phyloP scores from a whole-genome alignment of 2,797 vertebrate genomes.

The Tolypeutes matacus region DNA sequence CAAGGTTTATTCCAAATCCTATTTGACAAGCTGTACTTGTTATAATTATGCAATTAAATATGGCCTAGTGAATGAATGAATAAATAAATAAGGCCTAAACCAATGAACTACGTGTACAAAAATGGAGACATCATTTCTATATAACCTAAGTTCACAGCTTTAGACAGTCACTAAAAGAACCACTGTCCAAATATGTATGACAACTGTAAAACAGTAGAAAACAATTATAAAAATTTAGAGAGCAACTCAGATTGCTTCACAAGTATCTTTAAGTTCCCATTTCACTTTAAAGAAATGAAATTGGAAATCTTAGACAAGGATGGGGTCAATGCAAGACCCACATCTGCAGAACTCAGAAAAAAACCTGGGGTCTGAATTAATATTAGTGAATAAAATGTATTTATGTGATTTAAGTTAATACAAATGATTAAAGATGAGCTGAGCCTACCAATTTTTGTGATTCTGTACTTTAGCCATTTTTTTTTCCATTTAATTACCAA shows the following conservation, averaged over 20 bases:
- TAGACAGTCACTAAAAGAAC: background rate
- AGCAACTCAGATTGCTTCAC: background rate
- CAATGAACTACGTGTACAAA: conserved; percentile 23
- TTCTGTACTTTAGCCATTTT: background rate
- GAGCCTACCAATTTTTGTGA: background rate
- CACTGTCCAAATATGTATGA: background rate
- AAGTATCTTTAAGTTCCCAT: background rate
- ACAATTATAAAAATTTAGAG: background rate
- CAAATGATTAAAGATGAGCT: background rate
- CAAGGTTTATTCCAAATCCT: background rate
- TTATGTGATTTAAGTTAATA: background rate
- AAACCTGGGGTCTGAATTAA: background rate
- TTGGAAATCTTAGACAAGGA: background rate
- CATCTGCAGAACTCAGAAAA: background rate
- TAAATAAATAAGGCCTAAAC: background rate
- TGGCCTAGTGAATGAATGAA: too few species aligned
- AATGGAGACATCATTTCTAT: background rate
- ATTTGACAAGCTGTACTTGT: background rate
- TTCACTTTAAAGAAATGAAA: conserved; percentile 15
- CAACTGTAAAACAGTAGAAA: background rate
- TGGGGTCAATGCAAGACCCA: background rate
- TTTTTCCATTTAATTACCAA: conserved; percentile 35
- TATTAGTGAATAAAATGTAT: background rate
- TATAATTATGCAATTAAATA: conserved; percentile 8
- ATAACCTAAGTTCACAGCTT: background rate